These are phyloP conservation scores for Herpailurus yagouaroundi DNA, from an alignment of 2,113 vertebrate species.

Conservation along the genomic window DNA sequence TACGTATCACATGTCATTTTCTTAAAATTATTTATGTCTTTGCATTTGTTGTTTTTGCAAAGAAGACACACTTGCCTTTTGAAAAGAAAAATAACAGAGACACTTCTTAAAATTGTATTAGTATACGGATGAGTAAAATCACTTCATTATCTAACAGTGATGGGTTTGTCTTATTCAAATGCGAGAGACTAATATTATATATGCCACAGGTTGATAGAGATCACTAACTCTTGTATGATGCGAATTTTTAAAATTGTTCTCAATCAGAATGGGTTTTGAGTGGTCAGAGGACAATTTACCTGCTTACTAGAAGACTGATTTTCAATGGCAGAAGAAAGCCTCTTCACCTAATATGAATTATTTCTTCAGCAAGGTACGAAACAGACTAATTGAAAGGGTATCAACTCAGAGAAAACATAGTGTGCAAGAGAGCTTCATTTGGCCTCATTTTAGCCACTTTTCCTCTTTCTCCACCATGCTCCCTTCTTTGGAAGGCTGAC, in stretches of 20 bases:
- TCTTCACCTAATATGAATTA: background rate
- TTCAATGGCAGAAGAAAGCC: background rate
- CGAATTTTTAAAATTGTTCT: background rate
- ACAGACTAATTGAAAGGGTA: background rate
- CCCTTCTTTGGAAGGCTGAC: background rate
- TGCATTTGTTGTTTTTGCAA: background rate
- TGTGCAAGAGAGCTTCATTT: background rate
- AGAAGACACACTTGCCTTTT: background rate
- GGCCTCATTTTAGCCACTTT: background rate
- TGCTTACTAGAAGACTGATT: background rate
- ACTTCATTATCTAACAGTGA: background rate
- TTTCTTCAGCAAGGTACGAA: background rate
- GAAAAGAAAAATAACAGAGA: background rate
- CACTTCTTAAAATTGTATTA: background rate
- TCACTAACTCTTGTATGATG: fast-evolving
- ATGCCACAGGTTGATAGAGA: background rate
- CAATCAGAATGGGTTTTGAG: background rate
- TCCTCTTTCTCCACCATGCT: background rate
- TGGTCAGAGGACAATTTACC: background rate
- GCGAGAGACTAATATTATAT: background rate
- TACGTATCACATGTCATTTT: background rate
- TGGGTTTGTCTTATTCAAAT: background rate
- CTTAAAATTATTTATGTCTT: background rate
- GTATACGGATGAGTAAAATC: background rate
- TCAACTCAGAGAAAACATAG: background rate